Conservation (phyloP, 2,113 vertebrate species). For the Triplophysa rosa region DNA sequence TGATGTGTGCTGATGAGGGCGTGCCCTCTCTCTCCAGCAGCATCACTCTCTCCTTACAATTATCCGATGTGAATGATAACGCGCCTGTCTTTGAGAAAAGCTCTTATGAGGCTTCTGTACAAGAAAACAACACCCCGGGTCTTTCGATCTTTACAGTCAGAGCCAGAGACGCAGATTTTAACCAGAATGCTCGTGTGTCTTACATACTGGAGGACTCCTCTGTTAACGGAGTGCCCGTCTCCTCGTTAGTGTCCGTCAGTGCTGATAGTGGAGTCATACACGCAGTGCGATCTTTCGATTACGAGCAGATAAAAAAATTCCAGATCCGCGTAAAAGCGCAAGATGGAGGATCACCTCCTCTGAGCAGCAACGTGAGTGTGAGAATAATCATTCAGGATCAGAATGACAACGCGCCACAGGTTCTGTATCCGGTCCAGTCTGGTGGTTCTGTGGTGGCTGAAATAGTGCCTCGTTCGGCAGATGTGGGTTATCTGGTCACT, state of each 20-base stretch:
- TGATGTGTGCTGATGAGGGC: conserved; percentile 50
- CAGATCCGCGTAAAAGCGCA: conserved; percentile 52
- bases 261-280: conserved; percentile 53
- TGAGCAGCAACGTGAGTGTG: conserved; percentile 57
- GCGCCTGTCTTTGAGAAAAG: conserved; percentile 52
- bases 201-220: conserved; percentile 50
- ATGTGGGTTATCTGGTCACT: conserved; percentile 64
- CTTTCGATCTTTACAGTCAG: conserved; percentile 52
- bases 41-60: conserved; percentile 50
- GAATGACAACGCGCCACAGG: conserved; percentile 67
- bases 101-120: conserved; percentile 37
- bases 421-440: conserved; percentile 58
- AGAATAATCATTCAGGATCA: conserved; percentile 63
- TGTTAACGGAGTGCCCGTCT: conserved; percentile 38
- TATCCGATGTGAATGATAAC: conserved; percentile 59
- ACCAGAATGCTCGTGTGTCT: conserved; percentile 51
- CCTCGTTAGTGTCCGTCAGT: conserved; percentile 59
- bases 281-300: conserved; percentile 57
- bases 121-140: conserved; percentile 52
- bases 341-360: conserved; percentile 55
- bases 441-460: conserved; percentile 50
- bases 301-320: conserved; percentile 55
- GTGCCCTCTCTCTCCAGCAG: conserved; percentile 50
- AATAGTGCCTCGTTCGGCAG: conserved; percentile 58
- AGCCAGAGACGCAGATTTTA: conserved; percentile 54